Base-by-base conservation (phyloP, 1,140 invertebrate genomes). In the Eciton burchellii region DNA sequence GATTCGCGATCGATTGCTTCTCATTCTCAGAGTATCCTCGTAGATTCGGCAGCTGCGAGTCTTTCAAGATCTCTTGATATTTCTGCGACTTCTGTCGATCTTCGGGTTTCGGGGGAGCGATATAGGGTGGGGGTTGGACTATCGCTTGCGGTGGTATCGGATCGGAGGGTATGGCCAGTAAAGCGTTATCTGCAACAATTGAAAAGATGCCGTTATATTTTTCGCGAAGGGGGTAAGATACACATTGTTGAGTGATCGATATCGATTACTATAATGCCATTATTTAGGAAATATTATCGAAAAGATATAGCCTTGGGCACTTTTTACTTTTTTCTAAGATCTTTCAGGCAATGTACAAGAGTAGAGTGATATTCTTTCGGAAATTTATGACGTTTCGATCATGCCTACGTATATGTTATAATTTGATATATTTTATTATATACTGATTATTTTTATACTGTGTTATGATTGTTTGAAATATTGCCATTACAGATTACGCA, bases 181-280 rank as follows among this genome's bases (percentile, higher is more conserved):
- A 83, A 49, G 70, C 74, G 0, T 93, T 93, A 45, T 94, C 93
- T 94, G 92, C 59, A 94, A 94, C 91, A 93, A 24, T 68, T 43
- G 45, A 73, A 11, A 73, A 54, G 11, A 16, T 52, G 12, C 26
- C 60, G 54, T 43, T 5, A 14, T 45, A 26, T 19, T 54, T 19
- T 19, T 56, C 3, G 21, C 16, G 21, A 21, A 68, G 11, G 2
- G 62, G 8, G 0, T 24, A n/a, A 2, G 16, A 19, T 26, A 41
- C 16, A 49, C 26, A 4, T 41, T 9, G 2, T 35, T 6, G 35
- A 35, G 4, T 19, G 52, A 54, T 54, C 3, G n/a, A 9, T 35
- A 54, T 54, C 52, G 4, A 21, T 5, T 73, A 74, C 3, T 16
- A 12, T 57, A 16, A 24, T 19, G 6, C 9, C 43, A 66, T 77